Conservation (phyloP, 37 sponge, comb jelly and placozoan species). For the Halichondria panicea region DNA sequence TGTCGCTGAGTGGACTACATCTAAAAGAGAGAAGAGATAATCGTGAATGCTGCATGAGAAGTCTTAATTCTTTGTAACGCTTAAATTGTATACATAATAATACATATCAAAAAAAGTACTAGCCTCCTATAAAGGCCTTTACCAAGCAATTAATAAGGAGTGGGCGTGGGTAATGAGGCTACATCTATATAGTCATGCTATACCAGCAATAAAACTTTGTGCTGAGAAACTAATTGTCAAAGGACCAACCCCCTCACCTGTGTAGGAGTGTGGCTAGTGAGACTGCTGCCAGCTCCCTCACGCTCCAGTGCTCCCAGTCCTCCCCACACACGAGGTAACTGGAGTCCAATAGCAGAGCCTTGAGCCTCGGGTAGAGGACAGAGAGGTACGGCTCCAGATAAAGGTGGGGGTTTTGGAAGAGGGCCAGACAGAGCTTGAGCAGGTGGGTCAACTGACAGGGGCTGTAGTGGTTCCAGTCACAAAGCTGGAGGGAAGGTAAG, state of each 20-base stretch:
- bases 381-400: conserved; percentile 67
- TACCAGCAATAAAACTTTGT: too few relatives aligned
- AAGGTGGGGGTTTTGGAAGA: conserved; percentile 54
- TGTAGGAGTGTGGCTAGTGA: conserved; percentile 47
- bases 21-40: neutral
- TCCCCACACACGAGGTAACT: conserved; percentile 10
- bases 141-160: neutral
- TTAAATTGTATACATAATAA: neutral
- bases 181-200: neutral
- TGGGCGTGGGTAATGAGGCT: neutral
- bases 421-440: conserved; percentile 38
- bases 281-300: conserved; percentile 47
- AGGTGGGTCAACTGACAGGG: conserved; percentile 44
- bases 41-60: too few relatives aligned
- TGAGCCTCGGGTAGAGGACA: conserved; percentile 22
- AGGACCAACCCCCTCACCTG: conserved; percentile 37
- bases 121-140: neutral
- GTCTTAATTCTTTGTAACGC: too few relatives aligned
- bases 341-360: conserved; percentile 29
- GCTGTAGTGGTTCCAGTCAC: conserved; percentile 27
- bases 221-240: too few relatives aligned
- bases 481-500: conserved; percentile 25
- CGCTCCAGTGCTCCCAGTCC: conserved; percentile 36
- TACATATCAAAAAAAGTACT: neutral
- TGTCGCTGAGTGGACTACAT: conserved; percentile 11